Evolutionary conservation across 1,140 invertebrate species (phyloP).

Genomic region (Apolygus lucorum): DNA sequence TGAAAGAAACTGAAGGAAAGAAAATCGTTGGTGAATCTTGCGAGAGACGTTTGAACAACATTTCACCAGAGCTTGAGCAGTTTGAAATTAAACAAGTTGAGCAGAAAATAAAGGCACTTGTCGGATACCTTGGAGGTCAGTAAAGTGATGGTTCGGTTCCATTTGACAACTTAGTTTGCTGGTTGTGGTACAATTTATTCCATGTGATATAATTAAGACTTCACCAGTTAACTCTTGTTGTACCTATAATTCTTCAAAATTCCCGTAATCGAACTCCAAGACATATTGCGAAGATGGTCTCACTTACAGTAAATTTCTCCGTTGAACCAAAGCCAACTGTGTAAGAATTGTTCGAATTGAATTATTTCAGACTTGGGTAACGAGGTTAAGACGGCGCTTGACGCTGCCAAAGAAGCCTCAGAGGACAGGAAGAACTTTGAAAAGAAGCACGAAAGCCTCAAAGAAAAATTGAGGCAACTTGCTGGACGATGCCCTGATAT

Average conservation of each 20-base stretch:
- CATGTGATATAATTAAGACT: too few relatives aligned
- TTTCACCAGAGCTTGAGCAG: conserved; percentile 75
- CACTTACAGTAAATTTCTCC: too few relatives aligned
- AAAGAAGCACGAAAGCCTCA: conserved; percentile 41
- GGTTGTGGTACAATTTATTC: too few relatives aligned
- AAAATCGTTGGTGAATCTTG: conserved; percentile 70
- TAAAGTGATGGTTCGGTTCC: too few relatives aligned
- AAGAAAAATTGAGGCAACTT: conserved; percentile 26
- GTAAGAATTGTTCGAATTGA: too few relatives aligned
- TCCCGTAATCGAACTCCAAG: too few relatives aligned
- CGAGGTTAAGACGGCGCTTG: conserved; percentile 62
- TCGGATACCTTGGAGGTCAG: conserved; percentile 21
- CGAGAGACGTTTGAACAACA: conserved; percentile 69
- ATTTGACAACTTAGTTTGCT: too few relatives aligned
- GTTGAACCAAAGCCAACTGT: too few relatives aligned
- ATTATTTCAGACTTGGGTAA: conserved; percentile 61
- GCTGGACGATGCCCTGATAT: conserved; percentile 19
- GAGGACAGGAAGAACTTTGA: conserved; percentile 67
- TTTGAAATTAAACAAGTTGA: conserved; percentile 30
- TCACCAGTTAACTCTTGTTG: too few relatives aligned
- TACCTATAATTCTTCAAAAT: too few relatives aligned
- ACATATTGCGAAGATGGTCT: too few relatives aligned
- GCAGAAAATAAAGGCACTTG: conserved; percentile 19
- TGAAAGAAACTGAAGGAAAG: conserved; percentile 78
- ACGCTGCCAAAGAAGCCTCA: conserved; percentile 53